Percentiles rank a stretch among this genome's conserved stretches.
Conservation (phyloP, 1,140 invertebrate species). For the Ips nitidus region DNA sequence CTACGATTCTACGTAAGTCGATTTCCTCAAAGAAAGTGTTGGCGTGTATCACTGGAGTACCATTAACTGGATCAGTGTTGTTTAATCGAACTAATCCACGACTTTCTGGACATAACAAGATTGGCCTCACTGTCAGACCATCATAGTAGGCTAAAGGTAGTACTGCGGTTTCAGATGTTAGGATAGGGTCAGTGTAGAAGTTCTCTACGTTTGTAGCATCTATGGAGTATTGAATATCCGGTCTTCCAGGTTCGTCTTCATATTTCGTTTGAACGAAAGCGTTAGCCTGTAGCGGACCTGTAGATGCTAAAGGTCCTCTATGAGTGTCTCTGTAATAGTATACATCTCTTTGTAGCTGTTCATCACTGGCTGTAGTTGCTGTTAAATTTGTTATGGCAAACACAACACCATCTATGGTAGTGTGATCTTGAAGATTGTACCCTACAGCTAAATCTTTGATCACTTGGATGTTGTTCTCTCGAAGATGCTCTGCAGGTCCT, state of each 20-base stretch:
- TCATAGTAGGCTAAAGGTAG: constrained; percentile 57
- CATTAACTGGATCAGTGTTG: constrained; percentile 58
- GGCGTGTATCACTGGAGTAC: constrained; percentile 66
- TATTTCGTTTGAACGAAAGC: constrained; percentile 59
- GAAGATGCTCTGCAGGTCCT: constrained; percentile 64
- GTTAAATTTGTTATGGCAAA: constrained; percentile 59
- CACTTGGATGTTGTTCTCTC: constrained; percentile 60
- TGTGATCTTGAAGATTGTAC: constrained; percentile 79
- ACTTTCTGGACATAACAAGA: constrained; percentile 61
- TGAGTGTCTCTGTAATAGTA: constrained; percentile 54
- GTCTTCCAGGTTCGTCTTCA: constrained; percentile 49
- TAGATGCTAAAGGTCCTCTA: constrained; percentile 56
- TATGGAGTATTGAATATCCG: constrained; percentile 68
- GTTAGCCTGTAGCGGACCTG: constrained; percentile 54
- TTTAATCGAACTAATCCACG: constrained; percentile 60
- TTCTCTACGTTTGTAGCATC: constrained; percentile 57
- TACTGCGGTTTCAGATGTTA: constrained; percentile 54
- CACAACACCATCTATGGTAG: constrained; percentile 59
- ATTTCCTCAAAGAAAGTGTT: constrained; percentile 63
- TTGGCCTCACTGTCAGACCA: constrained; percentile 50
- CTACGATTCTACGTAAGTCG: constrained; percentile 59
- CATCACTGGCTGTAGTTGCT: constrained; percentile 54
- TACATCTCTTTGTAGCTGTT: constrained; percentile 58
- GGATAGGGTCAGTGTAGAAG: constrained; percentile 54
- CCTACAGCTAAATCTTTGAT: constrained; percentile 68